Conservation (phyloP, 92 coral and sea anemone genomes). For the Umimayanthus chanpuru region DNA sequence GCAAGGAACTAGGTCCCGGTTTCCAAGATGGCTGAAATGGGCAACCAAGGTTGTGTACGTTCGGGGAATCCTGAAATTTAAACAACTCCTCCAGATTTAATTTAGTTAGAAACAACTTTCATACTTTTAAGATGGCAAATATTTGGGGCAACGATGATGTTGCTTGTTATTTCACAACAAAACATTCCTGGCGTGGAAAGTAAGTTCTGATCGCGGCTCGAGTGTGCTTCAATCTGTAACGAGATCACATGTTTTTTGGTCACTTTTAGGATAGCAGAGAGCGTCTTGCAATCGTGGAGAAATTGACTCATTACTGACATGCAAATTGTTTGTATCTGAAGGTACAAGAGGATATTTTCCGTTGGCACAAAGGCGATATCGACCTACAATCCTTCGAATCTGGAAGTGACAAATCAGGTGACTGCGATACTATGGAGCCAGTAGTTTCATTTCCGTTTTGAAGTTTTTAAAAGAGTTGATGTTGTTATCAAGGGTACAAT, state of each 20-base stretch:
- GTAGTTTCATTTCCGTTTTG: conserved; percentile 30
- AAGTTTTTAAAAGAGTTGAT: not conserved
- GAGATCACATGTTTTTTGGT: not conserved
- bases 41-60: not conserved
- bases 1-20: not conserved
- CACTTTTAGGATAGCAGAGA: not conserved
- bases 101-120: not conserved
- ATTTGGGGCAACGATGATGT: conserved; percentile 96
- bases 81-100: not conserved
- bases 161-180: conserved; percentile 96
- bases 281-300: not conserved
- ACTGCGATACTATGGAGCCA: not conserved
- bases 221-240: not conserved
- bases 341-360: conserved; percentile 97
- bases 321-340: conserved; percentile 42
- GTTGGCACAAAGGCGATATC: conserved; percentile 97
- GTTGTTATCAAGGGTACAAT: not conserved
- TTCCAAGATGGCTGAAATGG: conserved; percentile 46
- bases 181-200: conserved; percentile 99
- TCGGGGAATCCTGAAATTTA: conserved; percentile 4
- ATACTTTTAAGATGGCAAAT: conserved; percentile 73
- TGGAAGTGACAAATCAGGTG: conserved; percentile 97
- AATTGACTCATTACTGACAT: not conserved
- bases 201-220: conserved; percentile 52
- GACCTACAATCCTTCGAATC: conserved; percentile 89